phyloP scores from a whole-genome alignment of 1,140 invertebrate genomes.

The Cataglyphis hispanica region DNA sequence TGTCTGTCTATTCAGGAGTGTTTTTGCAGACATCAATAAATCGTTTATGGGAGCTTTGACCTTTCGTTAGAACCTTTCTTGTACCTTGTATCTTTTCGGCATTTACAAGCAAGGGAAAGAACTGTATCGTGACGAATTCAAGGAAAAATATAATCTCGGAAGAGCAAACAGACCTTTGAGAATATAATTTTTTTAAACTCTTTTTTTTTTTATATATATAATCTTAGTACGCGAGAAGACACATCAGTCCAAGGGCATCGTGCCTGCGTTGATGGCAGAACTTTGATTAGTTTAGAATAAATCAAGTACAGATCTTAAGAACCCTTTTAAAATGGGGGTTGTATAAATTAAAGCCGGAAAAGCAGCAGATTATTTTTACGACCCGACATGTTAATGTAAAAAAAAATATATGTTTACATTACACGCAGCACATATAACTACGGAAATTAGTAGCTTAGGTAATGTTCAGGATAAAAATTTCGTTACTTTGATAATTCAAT shows the following conservation, averaged over 20 bases:
- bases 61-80: slow-evolving; percentile 48
- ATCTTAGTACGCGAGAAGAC: slow-evolving; percentile 61
- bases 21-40: slow-evolving; percentile 44
- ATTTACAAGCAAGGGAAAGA: slow-evolving; percentile 61
- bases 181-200: slow-evolving; percentile 12
- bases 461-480: background rate
- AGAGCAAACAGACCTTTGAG: slow-evolving; percentile 71
- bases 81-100: slow-evolving; percentile 43
- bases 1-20: slow-evolving; percentile 45
- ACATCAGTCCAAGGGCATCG: background rate
- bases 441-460: background rate
- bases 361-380: background rate
- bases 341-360: background rate
- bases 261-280: background rate
- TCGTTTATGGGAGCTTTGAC: slow-evolving; percentile 53
- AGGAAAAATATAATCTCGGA: slow-evolving; percentile 76
- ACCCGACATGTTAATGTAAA: background rate
- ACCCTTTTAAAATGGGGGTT: background rate
- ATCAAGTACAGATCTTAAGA: background rate
- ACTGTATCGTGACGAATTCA: slow-evolving; percentile 77
- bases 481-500: slow-evolving; percentile 1
- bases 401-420: background rate
- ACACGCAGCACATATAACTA: background rate
- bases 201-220: slow-evolving; percentile 75
- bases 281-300: background rate